These are phyloP conservation scores for Periphyllus acericola DNA, from an alignment of 2,888 invertebrate species.

Conservation along the genomic window DNA sequence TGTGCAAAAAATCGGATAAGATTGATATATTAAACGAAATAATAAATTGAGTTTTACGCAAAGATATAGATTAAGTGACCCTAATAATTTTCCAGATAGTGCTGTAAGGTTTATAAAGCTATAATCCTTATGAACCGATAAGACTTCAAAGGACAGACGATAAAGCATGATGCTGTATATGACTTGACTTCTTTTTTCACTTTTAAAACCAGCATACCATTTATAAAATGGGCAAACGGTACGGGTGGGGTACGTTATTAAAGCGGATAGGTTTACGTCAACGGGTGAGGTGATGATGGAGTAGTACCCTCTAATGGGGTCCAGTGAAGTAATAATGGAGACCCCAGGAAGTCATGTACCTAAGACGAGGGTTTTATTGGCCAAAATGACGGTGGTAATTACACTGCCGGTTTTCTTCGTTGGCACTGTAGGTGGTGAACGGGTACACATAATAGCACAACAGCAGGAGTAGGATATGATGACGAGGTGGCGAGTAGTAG, in stretches of 20 bases:
- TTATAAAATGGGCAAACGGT: not conserved
- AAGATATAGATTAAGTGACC: too few species aligned
- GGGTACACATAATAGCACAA: not conserved
- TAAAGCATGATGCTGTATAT: not conserved
- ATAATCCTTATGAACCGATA: not conserved
- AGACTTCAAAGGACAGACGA: not conserved
- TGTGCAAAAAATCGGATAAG: too few species aligned
- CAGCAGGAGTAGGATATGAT: not conserved
- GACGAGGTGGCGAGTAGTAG: constrained; percentile 1
- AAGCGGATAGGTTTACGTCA: not conserved
- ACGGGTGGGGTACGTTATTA: not conserved
- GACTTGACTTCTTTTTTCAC: not conserved
- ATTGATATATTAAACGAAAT: too few species aligned
- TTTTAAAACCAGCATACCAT: not conserved
- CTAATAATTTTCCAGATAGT: too few species aligned
- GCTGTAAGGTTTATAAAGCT: not conserved
- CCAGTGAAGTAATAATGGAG: constrained; percentile 35
- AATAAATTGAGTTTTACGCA: too few species aligned
- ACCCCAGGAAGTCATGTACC: not conserved
- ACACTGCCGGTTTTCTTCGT: constrained; percentile 30
- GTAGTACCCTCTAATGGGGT: constrained; percentile 12
- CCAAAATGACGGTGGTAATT: constrained; percentile 34
- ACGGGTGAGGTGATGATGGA: not conserved
- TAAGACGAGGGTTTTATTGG: constrained; percentile 48
- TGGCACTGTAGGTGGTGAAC: not conserved